These are phyloP conservation scores for Alcedo atthis DNA, from an alignment of 2,797 vertebrate genomes.

Conservation along the genomic window DNA sequence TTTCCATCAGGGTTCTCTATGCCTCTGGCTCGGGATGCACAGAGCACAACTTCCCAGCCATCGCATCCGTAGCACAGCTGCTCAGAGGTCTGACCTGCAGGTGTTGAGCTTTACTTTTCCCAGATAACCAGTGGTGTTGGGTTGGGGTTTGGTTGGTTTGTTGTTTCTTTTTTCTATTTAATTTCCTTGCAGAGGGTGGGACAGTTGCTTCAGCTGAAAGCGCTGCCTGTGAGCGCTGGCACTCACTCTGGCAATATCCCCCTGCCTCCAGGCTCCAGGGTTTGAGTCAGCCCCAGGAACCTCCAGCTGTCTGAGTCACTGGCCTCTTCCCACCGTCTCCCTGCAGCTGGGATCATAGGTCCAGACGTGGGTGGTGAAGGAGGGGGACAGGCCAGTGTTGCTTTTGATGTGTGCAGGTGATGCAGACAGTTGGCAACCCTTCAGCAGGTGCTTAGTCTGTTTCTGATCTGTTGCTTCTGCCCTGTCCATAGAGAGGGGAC, in stretches of 20 bases:
- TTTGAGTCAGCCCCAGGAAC: neutral
- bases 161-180: neutral
- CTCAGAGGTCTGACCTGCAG: neutral
- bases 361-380: neutral
- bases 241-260: neutral
- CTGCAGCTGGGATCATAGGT: neutral
- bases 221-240: neutral
- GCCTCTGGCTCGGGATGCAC: rapidly evolving
- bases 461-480: neutral
- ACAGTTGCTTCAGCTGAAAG: neutral
- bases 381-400: neutral
- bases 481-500: rapidly evolving
- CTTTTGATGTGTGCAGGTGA: neutral
- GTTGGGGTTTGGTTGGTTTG: rapidly evolving
- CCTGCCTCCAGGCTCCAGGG: neutral
- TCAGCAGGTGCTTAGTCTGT: neutral
- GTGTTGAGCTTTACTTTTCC: neutral
- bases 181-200: neutral
- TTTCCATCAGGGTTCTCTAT: neutral
- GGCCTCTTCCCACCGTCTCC: neutral
- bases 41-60: neutral
- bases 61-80: neutral
- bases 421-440: neutral
- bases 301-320: constrained; percentile 12
- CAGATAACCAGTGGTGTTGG: neutral